Conservation (phyloP, 1,140 invertebrate genomes). For the Battus philenor region DNA sequence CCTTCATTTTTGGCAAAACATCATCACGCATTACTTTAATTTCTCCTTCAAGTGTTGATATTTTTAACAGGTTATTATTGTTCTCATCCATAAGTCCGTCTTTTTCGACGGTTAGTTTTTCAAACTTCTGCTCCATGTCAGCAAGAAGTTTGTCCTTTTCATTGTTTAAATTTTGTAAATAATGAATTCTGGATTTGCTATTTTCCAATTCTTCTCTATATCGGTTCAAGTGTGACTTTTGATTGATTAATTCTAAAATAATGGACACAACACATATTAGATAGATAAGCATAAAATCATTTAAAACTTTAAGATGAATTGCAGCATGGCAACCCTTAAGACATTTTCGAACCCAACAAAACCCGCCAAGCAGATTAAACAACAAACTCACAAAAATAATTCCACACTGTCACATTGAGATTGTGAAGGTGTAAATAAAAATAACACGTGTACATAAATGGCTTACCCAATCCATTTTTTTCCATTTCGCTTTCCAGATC, state of each 20-base stretch:
- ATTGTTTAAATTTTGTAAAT: constrained; percentile 9
- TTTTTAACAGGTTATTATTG: constrained; percentile 1
- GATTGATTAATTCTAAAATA: no score
- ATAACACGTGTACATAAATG: no score
- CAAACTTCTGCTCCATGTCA: constrained; percentile 8
- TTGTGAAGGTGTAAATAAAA: no score
- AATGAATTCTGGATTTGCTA: constrained; percentile 7
- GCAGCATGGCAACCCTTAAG: no score
- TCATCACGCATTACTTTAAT: constrained; percentile 10
- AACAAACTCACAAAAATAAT: no score
- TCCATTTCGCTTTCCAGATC: background rate
- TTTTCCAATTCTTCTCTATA: constrained; percentile 20
- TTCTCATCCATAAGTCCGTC: constrained; percentile 2
- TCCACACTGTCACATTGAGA: no score
- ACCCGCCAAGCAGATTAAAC: no score
- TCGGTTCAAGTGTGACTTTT: background rate
- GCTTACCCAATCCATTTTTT: background rate
- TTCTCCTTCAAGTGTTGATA: constrained; percentile 8
- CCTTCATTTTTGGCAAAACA: constrained; percentile 21
- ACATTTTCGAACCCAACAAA: no score
- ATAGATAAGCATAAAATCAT: no score
- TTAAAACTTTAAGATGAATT: no score
- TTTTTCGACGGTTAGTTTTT: constrained; percentile 17
- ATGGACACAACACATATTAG: no score
- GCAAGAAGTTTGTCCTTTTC: background rate